A percentile compares a stretch with the other conserved stretches of the same genome.
These are phyloP conservation scores for Zenarchopterus dispar DNA, from an alignment of 2,797 vertebrate species.

Conservation along the genomic window DNA sequence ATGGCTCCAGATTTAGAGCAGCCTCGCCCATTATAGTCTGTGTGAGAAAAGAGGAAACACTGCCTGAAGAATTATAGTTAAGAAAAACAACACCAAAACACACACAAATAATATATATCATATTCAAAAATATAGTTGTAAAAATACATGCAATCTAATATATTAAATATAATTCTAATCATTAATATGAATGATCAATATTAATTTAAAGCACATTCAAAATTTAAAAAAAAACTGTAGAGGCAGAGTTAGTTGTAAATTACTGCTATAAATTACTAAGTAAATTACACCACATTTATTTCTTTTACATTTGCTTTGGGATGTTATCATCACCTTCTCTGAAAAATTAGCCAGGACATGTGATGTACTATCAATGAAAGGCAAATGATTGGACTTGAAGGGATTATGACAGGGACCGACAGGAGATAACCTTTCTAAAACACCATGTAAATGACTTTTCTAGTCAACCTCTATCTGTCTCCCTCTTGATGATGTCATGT, in stretches of 20 bases:
- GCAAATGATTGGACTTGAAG: constrained; percentile 76
- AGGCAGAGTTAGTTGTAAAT: neutral
- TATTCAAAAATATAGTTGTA: neutral
- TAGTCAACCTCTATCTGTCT: constrained; percentile 73
- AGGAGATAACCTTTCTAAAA: constrained; percentile 82
- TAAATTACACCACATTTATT: constrained; percentile 20
- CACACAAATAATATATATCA: neutral
- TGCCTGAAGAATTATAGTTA: neutral
- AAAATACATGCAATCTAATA: neutral
- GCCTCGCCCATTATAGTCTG: constrained; percentile 11
- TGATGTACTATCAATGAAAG: constrained; percentile 70
- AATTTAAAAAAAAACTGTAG: neutral
- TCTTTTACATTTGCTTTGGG: constrained; percentile 40
- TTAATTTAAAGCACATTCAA: neutral
- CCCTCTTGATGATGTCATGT: constrained; percentile 75
- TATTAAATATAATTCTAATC: neutral
- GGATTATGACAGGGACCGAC: constrained; percentile 75
- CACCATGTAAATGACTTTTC: constrained; percentile 81
- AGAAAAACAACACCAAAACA: neutral
- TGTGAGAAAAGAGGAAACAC: constrained; percentile 24
- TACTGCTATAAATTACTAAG: constrained; percentile 23
- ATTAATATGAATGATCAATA: neutral
- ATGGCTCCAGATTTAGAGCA: constrained; percentile 72
- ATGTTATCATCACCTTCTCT: constrained; percentile 35
- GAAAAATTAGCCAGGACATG: constrained; percentile 35